Base-by-base conservation (phyloP, 2,888 invertebrate species). In the Sinodicranocentrus sp. region DNA sequence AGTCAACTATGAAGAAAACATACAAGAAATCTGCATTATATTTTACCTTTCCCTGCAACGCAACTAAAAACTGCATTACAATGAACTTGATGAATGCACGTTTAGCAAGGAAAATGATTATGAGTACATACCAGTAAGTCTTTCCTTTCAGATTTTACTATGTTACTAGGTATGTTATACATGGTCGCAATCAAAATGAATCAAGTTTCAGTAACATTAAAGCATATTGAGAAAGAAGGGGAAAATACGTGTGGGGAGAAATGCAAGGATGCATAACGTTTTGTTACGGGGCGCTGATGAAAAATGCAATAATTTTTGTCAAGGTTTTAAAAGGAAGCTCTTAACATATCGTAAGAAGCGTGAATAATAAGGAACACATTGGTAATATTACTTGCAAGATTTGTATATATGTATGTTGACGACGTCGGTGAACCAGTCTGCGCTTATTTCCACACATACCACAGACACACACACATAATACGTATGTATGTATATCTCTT, bases 281-380 rank as follows among this genome's bases (percentile, higher is more conserved):
- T 73, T 82, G 80, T 82, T 82, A 82, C 80, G 80, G 80, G 80
- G 80, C 44, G 48, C 80, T 82, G 73, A 73, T 82, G 67, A 82
- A 82, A 82, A 73, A 67, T 82, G 80, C 80, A 82, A 57, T 82
- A 52, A 68, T 68, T 68, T 77, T 77, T 68, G 77, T 77, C 77
- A 77, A 77, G 77, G 77, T 68, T 77, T 77, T 39, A 68, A 67
- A 52, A 44, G 63, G n/a, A n/a, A n/a, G n/a, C n/a, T n/a, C n/a
- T n/a, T n/a, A n/a, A n/a, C n/a, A n/a, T n/a, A n/a, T n/a, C n/a
- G n/a, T n/a, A n/a, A n/a, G n/a, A n/a, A n/a, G n/a, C n/a, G n/a
- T n/a, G n/a, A n/a, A n/a, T n/a, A n/a, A n/a, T n/a, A n/a, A n/a
- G n/a, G n/a, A n/a, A n/a, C n/a, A n/a, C n/a, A n/a, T n/a, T n/a